Conservation (phyloP, 2,888 invertebrate species). For the Dione juno region DNA sequence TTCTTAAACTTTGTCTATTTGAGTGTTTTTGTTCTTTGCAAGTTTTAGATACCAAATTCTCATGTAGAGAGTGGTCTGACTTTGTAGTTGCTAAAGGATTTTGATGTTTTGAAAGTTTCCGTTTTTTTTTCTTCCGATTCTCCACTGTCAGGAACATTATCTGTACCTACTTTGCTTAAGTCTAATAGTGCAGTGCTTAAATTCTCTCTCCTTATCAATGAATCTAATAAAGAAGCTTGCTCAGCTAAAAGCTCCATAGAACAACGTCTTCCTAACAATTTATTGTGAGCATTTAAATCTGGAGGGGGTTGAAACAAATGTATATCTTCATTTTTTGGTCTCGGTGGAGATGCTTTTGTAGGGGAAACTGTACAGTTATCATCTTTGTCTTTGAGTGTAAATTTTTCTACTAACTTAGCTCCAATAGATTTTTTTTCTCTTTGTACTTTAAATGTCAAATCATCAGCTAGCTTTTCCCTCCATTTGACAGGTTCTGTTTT, state of each 20-base stretch:
- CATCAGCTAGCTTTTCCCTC: constrained; percentile 86
- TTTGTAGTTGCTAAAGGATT: constrained; percentile 71
- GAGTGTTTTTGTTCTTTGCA: constrained; percentile 53
- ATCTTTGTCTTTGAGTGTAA: constrained; percentile 85
- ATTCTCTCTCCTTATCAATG: constrained; percentile 80
- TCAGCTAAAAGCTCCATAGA: constrained; percentile 84
- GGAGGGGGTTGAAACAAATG: constrained; percentile 10
- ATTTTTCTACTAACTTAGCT: constrained; percentile 89
- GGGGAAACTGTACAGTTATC: constrained; percentile 47
- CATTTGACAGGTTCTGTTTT: constrained; percentile 65
- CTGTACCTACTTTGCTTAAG: constrained; percentile 72
- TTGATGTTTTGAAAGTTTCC: constrained; percentile 45
- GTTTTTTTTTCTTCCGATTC: constrained; percentile 47
- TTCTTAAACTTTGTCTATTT: constrained; percentile 72
- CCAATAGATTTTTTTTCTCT: constrained; percentile 87
- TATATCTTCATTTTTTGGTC: constrained; percentile 21
- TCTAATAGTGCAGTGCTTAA: constrained; percentile 74
- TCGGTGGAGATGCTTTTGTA: constrained; percentile 31
- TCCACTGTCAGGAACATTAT: constrained; percentile 48
- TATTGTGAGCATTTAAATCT: constrained; percentile 46
- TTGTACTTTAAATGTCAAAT: constrained; percentile 77
- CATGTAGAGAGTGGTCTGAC: constrained; percentile 76
- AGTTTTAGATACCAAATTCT: constrained; percentile 59
- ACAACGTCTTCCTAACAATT: constrained; percentile 76
- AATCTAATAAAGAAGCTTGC: constrained; percentile 81